These are phyloP conservation scores for Colaptes auratus DNA, from an alignment of 2,113 vertebrate species.

Conservation along the genomic window DNA sequence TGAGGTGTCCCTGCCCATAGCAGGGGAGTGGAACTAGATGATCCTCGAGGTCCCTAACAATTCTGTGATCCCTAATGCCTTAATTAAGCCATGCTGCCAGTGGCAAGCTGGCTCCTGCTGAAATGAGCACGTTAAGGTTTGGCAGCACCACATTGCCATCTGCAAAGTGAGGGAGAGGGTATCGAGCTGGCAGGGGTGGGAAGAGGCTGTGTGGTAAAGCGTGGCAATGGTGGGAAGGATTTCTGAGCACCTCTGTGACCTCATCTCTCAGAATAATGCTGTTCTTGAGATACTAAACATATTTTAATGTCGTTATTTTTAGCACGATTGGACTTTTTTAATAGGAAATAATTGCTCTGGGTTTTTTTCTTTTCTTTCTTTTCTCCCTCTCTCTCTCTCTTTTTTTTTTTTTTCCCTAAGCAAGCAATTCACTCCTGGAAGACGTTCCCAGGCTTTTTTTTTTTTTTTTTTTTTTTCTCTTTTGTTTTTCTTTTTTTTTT, in stretches of 20 bases:
- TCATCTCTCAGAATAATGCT: not conserved
- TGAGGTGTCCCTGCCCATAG: too few species aligned
- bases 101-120: not conserved
- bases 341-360: not conserved
- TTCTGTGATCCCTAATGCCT: accelerated
- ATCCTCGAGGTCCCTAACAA: too few species aligned
- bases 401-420: not conserved
- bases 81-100: not conserved
- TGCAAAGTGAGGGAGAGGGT: not conserved
- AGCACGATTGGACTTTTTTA: not conserved
- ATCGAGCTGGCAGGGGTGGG: not conserved
- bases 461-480: too few species aligned
- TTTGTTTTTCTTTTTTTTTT: too few species aligned
- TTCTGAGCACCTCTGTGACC: not conserved
- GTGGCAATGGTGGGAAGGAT: not conserved
- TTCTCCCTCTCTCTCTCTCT: too few species aligned
- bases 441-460: not conserved
- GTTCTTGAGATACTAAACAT: not conserved
- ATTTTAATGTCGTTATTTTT: too few species aligned
- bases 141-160: not conserved
- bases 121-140: not conserved
- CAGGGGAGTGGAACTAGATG: too few species aligned
- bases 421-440: not conserved
- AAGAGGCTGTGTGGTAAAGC: not conserved
- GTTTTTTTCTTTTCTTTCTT: too few species aligned